Evolutionary conservation across 2,888 invertebrate genomes (phyloP).

Genomic region (Agrenia bidenticulata): DNA sequence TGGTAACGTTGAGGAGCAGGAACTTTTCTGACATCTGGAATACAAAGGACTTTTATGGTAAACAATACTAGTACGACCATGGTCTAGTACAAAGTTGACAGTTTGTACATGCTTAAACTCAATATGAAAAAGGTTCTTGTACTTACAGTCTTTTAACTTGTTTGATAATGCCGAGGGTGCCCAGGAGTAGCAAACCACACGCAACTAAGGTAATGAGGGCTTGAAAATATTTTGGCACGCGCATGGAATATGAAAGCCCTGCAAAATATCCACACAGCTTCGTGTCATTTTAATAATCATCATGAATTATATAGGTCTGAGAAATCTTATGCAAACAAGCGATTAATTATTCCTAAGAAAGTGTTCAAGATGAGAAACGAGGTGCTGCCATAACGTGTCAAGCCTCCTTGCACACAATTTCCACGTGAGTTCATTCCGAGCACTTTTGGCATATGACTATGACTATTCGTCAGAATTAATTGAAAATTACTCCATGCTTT

Average conservation of each 20-base stretch:
- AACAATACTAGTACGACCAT: not conserved
- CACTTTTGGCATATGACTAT: no score
- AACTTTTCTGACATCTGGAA: constrained; percentile 14
- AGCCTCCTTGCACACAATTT: no score
- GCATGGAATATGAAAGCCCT: constrained; percentile 13
- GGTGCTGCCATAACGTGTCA: no score
- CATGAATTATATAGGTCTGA: not conserved
- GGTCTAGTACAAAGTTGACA: not conserved
- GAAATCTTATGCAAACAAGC: no score
- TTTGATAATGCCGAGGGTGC: constrained; percentile 12
- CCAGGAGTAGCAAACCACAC: not conserved
- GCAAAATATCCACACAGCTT: no score
- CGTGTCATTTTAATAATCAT: no score
- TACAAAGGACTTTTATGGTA: not conserved
- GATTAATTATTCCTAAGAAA: no score
- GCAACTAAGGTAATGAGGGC: constrained; percentile 15
- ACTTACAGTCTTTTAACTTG: constrained; percentile 3
- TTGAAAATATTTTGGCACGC: constrained; percentile 23
- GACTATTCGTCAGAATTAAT: no score
- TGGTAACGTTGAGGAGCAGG: not conserved
- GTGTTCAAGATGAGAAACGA: no score
- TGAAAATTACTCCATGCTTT: no score
- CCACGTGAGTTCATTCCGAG: no score
- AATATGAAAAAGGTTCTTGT: not conserved
- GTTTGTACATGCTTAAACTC: no score